Evolutionary conservation across 2,113 vertebrate species (phyloP), one percentile per base, ranked within the genome.

Genomic region (Pelecanoides urinatrix): DNA sequence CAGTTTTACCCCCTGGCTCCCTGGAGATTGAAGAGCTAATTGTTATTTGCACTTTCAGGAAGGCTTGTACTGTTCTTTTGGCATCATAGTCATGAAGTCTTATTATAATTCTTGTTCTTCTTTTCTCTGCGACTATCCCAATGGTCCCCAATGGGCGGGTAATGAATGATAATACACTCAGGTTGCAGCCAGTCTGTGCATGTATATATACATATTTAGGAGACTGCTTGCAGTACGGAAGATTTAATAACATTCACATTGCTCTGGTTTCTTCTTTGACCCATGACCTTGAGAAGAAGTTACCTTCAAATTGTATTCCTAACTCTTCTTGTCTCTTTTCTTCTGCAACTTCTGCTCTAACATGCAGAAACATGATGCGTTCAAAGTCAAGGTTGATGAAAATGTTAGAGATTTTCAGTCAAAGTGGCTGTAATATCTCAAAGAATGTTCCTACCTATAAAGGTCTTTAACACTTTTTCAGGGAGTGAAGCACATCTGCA

Each of bases 1-100:
- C 68, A 63, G 25, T 92, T 92, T 94, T 91, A 85, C 56, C 68
- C 67, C 65, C 52, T 56, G 47, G 20, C 13, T 94, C 92, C 78
- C 81, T 19, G 7, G 86, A 89, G 94, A 81, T 5, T 74, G 72
- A 92, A 78, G 75, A 97, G 40, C 79, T 96, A 95, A 95, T 92
- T 94, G 73, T 92, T 95, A 94, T 89, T 89, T 97, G 73, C 77
- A 89, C 70, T 94, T 96, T 94, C 74, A 89, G 77, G 86, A 91
- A 91, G 83, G 36, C 58, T 82, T 91, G 49, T 84, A 26, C 73
- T 66, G 30, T 53, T 91, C 76, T 94, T 38, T 70, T 85, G 91
- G 58, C 66, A 73, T 87, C 66, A 19, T 7, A 85, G 70, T 38
- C 53, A 23, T 53, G 53, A 92, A 94, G 83, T 70, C 66, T 91